These are phyloP conservation scores for Merluccius polli DNA, from an alignment of 2,797 vertebrate genomes.

Conservation along the genomic window DNA sequence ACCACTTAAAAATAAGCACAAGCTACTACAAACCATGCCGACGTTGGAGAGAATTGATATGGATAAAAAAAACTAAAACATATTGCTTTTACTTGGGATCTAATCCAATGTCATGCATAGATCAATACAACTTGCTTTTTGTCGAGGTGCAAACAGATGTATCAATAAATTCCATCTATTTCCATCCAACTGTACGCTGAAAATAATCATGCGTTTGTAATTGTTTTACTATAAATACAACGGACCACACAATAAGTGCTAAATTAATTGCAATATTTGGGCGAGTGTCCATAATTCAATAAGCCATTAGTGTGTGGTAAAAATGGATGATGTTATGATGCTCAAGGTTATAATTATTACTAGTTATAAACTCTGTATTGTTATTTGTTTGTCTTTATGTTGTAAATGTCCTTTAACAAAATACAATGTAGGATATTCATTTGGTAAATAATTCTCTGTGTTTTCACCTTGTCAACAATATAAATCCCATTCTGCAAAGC, in stretches of 20 bases:
- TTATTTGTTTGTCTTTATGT: neutral
- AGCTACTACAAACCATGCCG: slow-evolving; percentile 60
- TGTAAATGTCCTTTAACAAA: neutral
- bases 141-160: slow-evolving; percentile 27
- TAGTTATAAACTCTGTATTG: neutral
- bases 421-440: neutral
- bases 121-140: slow-evolving; percentile 38
- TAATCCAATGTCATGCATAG: slow-evolving; percentile 57
- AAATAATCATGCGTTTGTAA: slow-evolving; percentile 54
- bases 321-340: neutral
- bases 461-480: neutral
- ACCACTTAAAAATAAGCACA: slow-evolving; percentile 35
- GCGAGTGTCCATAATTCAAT: neutral
- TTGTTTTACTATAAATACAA: slow-evolving; percentile 22
- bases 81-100: slow-evolving; percentile 31
- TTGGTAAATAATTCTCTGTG: neutral
- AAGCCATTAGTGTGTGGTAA: neutral
- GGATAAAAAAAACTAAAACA: slow-evolving; percentile 20
- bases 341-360: neutral
- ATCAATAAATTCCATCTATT: slow-evolving; percentile 31
- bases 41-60: slow-evolving; percentile 24
- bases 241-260: slow-evolving; percentile 12
- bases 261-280: neutral
- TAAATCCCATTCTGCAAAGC: slow-evolving; percentile 9
- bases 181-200: slow-evolving; percentile 39